These are phyloP conservation scores for Parnassius orleans DNA, from an alignment of 2,888 invertebrate species.

Conservation along the genomic window DNA sequence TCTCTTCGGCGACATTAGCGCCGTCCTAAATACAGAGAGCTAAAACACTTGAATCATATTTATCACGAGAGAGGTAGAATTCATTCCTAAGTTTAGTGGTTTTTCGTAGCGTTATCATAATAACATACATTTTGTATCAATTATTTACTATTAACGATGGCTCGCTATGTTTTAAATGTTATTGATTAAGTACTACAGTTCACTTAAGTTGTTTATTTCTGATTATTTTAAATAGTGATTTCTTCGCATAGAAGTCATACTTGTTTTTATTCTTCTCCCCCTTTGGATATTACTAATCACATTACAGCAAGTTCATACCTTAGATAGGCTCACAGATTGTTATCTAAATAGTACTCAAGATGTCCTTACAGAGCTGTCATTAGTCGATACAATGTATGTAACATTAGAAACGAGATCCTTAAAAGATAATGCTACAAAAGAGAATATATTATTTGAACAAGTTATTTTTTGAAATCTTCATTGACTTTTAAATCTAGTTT, in stretches of 20 bases:
- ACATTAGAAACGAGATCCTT: conserved; percentile 10
- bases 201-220: conserved; percentile 8
- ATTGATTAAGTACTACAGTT: conserved; percentile 2
- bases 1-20: no score
- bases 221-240: conserved; percentile 13
- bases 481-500: neutral
- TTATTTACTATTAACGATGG: neutral
- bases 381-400: conserved; percentile 6
- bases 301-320: conserved; percentile 24
- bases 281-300: conserved; percentile 23
- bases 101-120: no score
- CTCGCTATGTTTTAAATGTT: neutral
- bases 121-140: no score
- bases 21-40: no score
- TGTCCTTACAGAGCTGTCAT: conserved; percentile 23
- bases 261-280: conserved; percentile 16
- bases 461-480: neutral
- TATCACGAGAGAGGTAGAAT: no score
- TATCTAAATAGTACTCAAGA: conserved; percentile 23
- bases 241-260: conserved; percentile 11
- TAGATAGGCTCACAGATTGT: conserved; percentile 25
- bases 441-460: conserved; percentile 17
- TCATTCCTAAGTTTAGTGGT: no score
- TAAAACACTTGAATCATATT: no score
- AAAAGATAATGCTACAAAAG: conserved; percentile 3